These are phyloP conservation scores for Eilema sororculum DNA, from an alignment of 2,888 invertebrate genomes.

Conservation along the genomic window DNA sequence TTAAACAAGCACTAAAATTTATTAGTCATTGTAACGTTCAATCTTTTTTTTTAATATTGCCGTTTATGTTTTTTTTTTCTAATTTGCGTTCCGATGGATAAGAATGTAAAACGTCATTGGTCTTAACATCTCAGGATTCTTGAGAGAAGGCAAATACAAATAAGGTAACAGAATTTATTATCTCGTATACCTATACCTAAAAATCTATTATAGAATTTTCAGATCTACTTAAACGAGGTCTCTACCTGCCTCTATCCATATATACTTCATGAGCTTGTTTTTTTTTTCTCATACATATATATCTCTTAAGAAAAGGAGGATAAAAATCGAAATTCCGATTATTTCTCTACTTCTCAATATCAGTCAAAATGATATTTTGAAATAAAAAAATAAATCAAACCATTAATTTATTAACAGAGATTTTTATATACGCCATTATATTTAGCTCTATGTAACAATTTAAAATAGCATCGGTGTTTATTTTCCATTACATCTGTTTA, in stretches of 20 bases:
- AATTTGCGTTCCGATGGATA: constrained; percentile 15
- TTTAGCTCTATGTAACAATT: not conserved
- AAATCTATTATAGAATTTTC: too few relatives aligned
- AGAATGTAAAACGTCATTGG: too few relatives aligned
- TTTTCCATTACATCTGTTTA: constrained; percentile 9
- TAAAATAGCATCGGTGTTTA: not conserved
- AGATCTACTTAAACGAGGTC: too few relatives aligned
- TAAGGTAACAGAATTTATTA: too few relatives aligned
- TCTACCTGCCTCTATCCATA: too few relatives aligned
- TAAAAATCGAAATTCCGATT: too few relatives aligned
- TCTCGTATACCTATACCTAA: too few relatives aligned
- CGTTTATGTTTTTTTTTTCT: constrained; percentile 1
- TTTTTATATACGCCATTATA: not conserved
- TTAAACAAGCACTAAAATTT: constrained; percentile 16
- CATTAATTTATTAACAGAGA: not conserved
- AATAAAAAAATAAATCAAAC: not conserved
- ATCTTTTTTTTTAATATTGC: constrained; percentile 16
- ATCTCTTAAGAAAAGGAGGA: too few relatives aligned
- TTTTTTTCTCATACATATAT: too few relatives aligned
- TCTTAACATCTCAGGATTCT: too few relatives aligned
- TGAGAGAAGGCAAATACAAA: too few relatives aligned
- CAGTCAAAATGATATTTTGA: not conserved
- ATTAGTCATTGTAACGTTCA: constrained; percentile 5
- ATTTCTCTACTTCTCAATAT: not conserved
- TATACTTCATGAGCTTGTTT: too few relatives aligned